These are phyloP conservation scores for Pteria penguin DNA, from an alignment of 2,888 invertebrate genomes.

Conservation along the genomic window DNA sequence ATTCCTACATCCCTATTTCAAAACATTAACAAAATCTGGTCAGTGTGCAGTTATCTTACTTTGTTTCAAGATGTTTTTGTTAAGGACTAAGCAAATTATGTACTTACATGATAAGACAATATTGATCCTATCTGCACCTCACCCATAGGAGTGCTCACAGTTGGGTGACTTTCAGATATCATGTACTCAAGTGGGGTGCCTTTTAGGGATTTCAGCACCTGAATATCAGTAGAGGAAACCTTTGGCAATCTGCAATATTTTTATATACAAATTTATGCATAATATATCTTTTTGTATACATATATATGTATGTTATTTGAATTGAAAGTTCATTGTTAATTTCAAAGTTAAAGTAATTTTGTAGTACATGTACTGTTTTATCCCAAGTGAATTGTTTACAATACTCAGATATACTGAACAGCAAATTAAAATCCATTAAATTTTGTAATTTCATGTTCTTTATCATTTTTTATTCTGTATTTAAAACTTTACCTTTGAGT, in stretches of 20 bases:
- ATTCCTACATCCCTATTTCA: too few relatives aligned
- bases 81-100: too few relatives aligned
- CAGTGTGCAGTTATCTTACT: too few relatives aligned
- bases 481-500: slow-evolving; percentile 5
- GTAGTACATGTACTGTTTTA: too few relatives aligned
- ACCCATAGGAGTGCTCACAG: neutral
- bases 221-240: neutral
- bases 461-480: neutral
- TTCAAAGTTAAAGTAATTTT: too few relatives aligned
- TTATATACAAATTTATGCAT: too few relatives aligned
- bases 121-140: slow-evolving; percentile 1
- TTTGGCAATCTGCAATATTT: slow-evolving; percentile 3
- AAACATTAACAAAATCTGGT: too few relatives aligned
- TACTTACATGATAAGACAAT: slow-evolving; percentile 21
- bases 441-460: neutral
- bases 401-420: too few relatives aligned
- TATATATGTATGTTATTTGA: too few relatives aligned
- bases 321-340: neutral
- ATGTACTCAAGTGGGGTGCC: neutral
- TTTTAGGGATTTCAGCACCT: neutral
- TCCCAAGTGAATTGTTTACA: neutral
- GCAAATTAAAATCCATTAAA: too few relatives aligned
- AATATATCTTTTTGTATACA: too few relatives aligned
- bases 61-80: too few relatives aligned
- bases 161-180: neutral